Base-by-base conservation (phyloP, 2,888 invertebrate species). In the Zootermopsis nevadensis region DNA sequence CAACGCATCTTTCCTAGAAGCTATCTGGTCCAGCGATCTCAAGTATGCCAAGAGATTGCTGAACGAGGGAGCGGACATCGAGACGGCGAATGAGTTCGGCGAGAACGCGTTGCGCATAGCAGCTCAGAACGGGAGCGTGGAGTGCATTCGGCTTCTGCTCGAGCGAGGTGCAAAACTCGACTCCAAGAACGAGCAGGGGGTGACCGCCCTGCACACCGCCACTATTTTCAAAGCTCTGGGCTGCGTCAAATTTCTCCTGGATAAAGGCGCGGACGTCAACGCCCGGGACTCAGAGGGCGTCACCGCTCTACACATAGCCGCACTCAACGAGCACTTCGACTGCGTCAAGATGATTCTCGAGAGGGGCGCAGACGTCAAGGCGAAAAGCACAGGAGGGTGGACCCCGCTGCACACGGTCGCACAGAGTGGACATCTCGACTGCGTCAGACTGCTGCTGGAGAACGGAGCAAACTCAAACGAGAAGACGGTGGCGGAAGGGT, bases 101-200 rank as follows among this genome's bases (percentile, higher is more conserved):
- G 76, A 82, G 60, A 82, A 31, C 53, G 82, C 82, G 8, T 38
- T 82, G 35, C 82, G 77, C 82, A 77, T 55, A 31, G 82, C 82
- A n/a, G 82, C 82, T 24, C 76, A 74, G 55, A 27, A 82, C 60
- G 82, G 82, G 30, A 60, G 76, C 66, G 35, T 77, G 19, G 77
- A 53, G 27, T 35, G 60, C 74, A 72, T 82, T 6, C 24, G 60
- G 35, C 38, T 84, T 12, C 77, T 84, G 69, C 30, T 84, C 12
- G n/a, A 66, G 60, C 80, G 72, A 24, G 84, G 84, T 6, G 83
- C 81, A 33, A 27, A 83, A 12, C 66, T 83, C 3, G 35, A 80
- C 69, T 33, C 67, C 15, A 30, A 42, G 31, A 77, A 66, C 42
- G 33, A 67, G 22, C 42, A 77, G 30, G 77, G 77, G 7, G 48